Evolutionary conservation across 2,797 vertebrate species (phyloP).

Genomic region (Myotis planiceps): DNA sequence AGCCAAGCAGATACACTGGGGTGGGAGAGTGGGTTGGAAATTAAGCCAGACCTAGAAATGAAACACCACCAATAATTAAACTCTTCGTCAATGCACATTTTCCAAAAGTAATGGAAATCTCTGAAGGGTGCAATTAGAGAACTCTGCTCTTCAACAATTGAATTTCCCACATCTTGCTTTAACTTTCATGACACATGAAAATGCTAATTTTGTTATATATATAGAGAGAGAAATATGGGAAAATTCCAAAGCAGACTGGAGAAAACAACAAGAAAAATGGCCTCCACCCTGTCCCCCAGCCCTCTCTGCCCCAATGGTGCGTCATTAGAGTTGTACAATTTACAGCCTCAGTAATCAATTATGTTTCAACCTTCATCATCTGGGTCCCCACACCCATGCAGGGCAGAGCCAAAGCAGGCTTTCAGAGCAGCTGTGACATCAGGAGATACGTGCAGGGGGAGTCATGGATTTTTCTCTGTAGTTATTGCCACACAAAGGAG

Average conservation of each 20-base stretch:
- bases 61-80: constrained; percentile 61
- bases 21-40: constrained; percentile 37
- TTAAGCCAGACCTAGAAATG: constrained; percentile 56
- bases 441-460: background rate
- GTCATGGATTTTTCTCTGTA: constrained; percentile 9
- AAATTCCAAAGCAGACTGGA: constrained; percentile 68
- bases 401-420: background rate
- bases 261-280: constrained; percentile 52
- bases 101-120: constrained; percentile 69
- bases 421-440: constrained; percentile 10
- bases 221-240: constrained; percentile 42
- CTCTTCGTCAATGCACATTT: constrained; percentile 62
- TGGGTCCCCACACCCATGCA: background rate
- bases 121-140: constrained; percentile 74
- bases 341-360: constrained; percentile 43
- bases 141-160: constrained; percentile 58
- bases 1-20: background rate
- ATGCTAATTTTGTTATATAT: constrained; percentile 73
- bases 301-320: background rate
- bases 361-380: constrained; percentile 7
- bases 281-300: background rate
- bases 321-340: constrained; percentile 29
- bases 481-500: constrained; percentile 18
- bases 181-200: constrained; percentile 75
- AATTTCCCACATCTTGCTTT: constrained; percentile 78